Evolutionary conservation across 2,888 invertebrate species (phyloP).

Genomic region (Pasiphila rectangulata): DNA sequence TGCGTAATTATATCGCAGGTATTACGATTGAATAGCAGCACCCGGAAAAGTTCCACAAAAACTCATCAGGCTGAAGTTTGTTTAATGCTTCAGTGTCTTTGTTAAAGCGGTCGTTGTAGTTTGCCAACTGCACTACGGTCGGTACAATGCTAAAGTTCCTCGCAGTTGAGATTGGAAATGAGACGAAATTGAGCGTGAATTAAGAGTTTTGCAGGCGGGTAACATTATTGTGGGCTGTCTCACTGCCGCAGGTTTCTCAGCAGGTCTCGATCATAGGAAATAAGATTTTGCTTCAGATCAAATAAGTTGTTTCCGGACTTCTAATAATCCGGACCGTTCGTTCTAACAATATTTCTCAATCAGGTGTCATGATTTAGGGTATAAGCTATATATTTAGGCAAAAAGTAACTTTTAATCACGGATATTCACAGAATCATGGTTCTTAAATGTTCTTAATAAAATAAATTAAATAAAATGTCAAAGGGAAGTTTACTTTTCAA

Average conservation of each 20-base stretch:
- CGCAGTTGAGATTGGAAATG: slow-evolving; percentile 60
- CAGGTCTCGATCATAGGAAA: background rate
- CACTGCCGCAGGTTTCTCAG: slow-evolving; percentile 20
- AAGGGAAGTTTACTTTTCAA: no score
- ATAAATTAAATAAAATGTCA: no score
- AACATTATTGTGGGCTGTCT: slow-evolving; percentile 45
- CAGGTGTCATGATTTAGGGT: no score
- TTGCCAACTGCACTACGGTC: slow-evolving; percentile 43
- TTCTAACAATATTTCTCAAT: no score
- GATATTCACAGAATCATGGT: background rate
- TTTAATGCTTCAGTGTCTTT: slow-evolving; percentile 52
- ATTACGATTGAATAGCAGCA: no score
- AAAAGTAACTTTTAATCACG: background rate
- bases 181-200: slow-evolving; percentile 57
- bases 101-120: slow-evolving; percentile 47
- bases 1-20: slow-evolving; percentile 55
- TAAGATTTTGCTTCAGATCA: slow-evolving; percentile 4
- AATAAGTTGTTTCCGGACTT: background rate
- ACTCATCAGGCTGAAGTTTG: slow-evolving; percentile 49
- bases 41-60: slow-evolving; percentile 42
- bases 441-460: no score
- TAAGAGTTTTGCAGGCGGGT: slow-evolving; percentile 48
- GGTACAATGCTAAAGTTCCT: slow-evolving; percentile 52
- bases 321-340: no score
- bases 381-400: no score